These are phyloP conservation scores for Brenthis daphne DNA, from an alignment of 2,888 invertebrate species.

Conservation along the genomic window DNA sequence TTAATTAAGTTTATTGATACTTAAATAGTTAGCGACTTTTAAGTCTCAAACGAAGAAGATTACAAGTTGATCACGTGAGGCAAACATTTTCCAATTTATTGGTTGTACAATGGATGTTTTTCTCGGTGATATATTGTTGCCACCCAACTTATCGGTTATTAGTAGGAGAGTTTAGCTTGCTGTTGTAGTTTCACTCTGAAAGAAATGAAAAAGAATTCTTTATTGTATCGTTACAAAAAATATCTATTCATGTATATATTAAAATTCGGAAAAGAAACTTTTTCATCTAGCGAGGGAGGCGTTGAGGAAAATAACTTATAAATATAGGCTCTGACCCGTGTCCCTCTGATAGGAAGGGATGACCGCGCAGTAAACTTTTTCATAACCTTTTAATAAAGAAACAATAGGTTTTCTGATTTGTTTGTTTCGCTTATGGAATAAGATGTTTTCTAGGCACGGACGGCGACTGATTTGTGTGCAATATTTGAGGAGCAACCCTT, in stretches of 20 bases:
- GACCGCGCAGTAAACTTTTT: constrained; percentile 56
- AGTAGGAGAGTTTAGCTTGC: too few species aligned
- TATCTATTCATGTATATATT: background rate
- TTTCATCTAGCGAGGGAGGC: constrained; percentile 16
- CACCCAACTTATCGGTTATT: too few species aligned
- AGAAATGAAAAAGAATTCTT: too few species aligned
- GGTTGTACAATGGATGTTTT: too few species aligned
- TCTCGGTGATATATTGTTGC: too few species aligned
- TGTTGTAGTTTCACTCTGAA: too few species aligned
- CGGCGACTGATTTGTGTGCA: background rate
- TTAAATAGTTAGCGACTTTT: too few species aligned
- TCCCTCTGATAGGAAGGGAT: constrained; percentile 55
- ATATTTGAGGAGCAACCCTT: background rate
- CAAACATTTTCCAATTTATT: too few species aligned
- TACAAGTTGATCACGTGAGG: too few species aligned
- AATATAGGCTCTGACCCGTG: constrained; percentile 45
- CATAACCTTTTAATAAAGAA: constrained; percentile 59
- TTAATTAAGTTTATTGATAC: too few species aligned
- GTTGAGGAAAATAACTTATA: constrained; percentile 38
- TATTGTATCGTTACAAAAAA: too few species aligned
- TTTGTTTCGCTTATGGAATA: constrained; percentile 25
- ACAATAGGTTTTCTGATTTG: constrained; percentile 47
- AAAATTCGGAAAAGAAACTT: background rate
- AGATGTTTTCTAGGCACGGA: constrained; percentile 22
- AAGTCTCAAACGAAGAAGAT: too few species aligned